Percentiles rank a stretch among this genome's conserved stretches.
Conservation (phyloP, 2,113 vertebrate species). For the Opisthocomus hoazin region DNA sequence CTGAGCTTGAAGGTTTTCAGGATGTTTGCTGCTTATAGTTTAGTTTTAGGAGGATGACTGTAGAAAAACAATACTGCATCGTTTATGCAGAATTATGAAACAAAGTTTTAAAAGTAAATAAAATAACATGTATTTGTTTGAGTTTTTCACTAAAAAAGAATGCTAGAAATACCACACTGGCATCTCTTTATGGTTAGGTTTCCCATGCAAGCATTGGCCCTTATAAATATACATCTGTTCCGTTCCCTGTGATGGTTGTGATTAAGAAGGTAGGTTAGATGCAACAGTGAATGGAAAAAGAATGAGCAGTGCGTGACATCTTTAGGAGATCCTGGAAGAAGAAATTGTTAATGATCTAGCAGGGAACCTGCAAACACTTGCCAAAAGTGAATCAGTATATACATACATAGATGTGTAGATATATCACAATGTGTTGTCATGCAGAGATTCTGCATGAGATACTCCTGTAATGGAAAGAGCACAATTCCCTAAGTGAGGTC, state of each 20-base stretch:
- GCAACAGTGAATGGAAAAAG: not conserved
- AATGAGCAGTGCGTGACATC: not conserved
- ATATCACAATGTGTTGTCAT: not conserved
- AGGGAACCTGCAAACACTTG: not conserved
- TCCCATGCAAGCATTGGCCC: not conserved
- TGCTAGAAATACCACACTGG: not conserved
- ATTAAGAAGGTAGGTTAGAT: not conserved
- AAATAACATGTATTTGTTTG: not conserved
- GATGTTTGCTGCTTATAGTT: not conserved
- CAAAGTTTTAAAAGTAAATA: not conserved
- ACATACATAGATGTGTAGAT: too few species aligned
- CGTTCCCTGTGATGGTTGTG: not conserved
- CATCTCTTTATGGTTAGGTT: not conserved
- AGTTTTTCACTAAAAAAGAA: not conserved
- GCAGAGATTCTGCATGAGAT: not conserved
- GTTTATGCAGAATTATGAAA: not conserved
- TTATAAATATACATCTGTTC: not conserved
- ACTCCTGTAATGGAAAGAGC: too few species aligned
- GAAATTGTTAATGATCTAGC: not conserved
- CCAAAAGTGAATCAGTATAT: not conserved
- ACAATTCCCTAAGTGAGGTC: not conserved
- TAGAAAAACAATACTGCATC: not conserved
- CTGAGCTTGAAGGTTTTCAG: not conserved
- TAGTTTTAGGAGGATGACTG: not conserved
- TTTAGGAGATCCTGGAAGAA: not conserved